Evolutionary conservation across 2,888 invertebrate species (phyloP).

Genomic region (Meliscaeva auricollis): DNA sequence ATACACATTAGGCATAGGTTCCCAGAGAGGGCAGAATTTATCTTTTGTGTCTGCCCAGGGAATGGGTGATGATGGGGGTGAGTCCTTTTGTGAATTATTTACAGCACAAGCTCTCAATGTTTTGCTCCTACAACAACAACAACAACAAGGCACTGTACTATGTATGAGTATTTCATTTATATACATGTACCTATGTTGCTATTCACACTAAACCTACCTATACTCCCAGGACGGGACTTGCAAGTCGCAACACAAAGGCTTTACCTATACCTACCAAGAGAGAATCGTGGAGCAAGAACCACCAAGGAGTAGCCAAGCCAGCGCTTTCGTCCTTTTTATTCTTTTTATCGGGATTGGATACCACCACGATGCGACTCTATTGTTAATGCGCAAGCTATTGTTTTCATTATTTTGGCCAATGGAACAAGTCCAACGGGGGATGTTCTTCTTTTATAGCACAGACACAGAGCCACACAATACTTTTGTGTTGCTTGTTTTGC

Average conservation of each 20-base stretch:
- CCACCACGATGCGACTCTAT: constrained; percentile 54
- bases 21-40: constrained; percentile 23
- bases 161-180: background rate
- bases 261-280: background rate
- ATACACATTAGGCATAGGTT: constrained; percentile 27
- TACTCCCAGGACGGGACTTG: background rate
- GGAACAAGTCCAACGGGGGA: constrained; percentile 54
- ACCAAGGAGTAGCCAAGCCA: background rate
- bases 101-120: constrained; percentile 55
- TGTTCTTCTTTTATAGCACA: constrained; percentile 22
- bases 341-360: constrained; percentile 64
- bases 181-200: background rate
- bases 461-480: background rate
- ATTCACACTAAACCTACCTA: background rate
- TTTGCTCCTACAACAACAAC: constrained; percentile 22
- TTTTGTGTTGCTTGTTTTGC: background rate
- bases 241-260: constrained; percentile 48
- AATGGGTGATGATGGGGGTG: constrained; percentile 4
- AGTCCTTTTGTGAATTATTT: constrained; percentile 67
- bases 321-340: constrained; percentile 29
- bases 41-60: constrained; percentile 19
- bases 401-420: constrained; percentile 65
- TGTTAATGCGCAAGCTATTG: constrained; percentile 74
- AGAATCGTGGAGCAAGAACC: background rate
- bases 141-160: background rate